Conservation (phyloP, 1,140 invertebrate genomes). For the Drosophila ficusphila region DNA sequence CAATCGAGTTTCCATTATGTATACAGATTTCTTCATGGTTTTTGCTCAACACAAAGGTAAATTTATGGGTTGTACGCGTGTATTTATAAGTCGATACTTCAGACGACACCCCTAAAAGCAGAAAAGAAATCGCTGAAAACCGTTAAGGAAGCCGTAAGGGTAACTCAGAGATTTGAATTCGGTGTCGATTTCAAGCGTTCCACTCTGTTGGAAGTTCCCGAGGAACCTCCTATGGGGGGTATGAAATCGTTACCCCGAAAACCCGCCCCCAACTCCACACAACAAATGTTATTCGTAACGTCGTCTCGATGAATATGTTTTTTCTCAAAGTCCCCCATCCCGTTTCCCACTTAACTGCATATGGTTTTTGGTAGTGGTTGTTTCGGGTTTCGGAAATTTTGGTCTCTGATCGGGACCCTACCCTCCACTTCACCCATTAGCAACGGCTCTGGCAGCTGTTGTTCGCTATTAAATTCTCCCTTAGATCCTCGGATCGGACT, state of each 20-base stretch:
- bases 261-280: slow-evolving; percentile 26
- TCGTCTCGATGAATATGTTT: slow-evolving; percentile 10
- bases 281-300: slow-evolving; percentile 9
- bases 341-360: slow-evolving; percentile 33
- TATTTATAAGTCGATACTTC: slow-evolving; percentile 29
- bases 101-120: slow-evolving; percentile 29
- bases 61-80: slow-evolving; percentile 9
- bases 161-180: slow-evolving; percentile 23
- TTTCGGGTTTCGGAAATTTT: slow-evolving; percentile 64
- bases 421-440: slow-evolving; percentile 43
- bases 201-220: slow-evolving; percentile 17
- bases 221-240: slow-evolving; percentile 26
- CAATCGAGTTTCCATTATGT: slow-evolving; percentile 52
- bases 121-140: slow-evolving; percentile 29
- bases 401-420: slow-evolving; percentile 42
- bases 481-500: slow-evolving; percentile 41
- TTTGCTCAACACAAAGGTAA: slow-evolving; percentile 38
- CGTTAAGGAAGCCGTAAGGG: slow-evolving; percentile 31
- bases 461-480: slow-evolving; percentile 36
- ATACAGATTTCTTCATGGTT: slow-evolving; percentile 51
- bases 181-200: slow-evolving; percentile 39
- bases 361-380: slow-evolving; percentile 47
- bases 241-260: neutral
- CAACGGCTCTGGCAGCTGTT: slow-evolving; percentile 60
- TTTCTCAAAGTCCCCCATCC: slow-evolving; percentile 7